Evolutionary conservation across 2,797 vertebrate genomes (phyloP).

Genomic region (Falco cherrug): DNA sequence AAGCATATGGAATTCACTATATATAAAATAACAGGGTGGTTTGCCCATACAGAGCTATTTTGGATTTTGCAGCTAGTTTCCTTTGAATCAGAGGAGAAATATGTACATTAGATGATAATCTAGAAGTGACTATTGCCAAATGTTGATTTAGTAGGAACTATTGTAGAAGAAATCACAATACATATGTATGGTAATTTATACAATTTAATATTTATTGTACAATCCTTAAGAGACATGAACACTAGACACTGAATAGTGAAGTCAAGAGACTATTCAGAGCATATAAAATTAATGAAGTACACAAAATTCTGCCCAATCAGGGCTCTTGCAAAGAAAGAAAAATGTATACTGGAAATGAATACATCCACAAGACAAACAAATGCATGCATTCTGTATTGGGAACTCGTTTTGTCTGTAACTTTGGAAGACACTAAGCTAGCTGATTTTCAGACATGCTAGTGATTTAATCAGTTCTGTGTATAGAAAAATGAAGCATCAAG

Average conservation of each 20-base stretch:
- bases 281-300: neutral
- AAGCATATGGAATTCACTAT: neutral
- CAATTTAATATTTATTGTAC: conserved; percentile 19
- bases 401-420: neutral
- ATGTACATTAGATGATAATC: neutral
- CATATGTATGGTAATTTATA: neutral
- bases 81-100: neutral
- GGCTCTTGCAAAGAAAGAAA: neutral
- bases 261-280: neutral
- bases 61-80: neutral
- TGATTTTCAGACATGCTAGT: neutral
- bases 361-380: neutral
- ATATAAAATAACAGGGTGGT: neutral
- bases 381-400: neutral
- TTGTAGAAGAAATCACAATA: neutral
- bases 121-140: neutral
- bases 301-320: neutral
- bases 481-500: neutral
- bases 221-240: neutral
- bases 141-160: neutral
- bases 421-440: neutral
- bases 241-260: neutral
- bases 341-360: neutral
- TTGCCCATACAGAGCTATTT: neutral
- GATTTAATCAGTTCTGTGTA: neutral